Percentiles rank a stretch among this genome's conserved stretches.
phyloP scores from a whole-genome alignment of 2,888 invertebrate species.

The Gisinianus flammeolus region DNA sequence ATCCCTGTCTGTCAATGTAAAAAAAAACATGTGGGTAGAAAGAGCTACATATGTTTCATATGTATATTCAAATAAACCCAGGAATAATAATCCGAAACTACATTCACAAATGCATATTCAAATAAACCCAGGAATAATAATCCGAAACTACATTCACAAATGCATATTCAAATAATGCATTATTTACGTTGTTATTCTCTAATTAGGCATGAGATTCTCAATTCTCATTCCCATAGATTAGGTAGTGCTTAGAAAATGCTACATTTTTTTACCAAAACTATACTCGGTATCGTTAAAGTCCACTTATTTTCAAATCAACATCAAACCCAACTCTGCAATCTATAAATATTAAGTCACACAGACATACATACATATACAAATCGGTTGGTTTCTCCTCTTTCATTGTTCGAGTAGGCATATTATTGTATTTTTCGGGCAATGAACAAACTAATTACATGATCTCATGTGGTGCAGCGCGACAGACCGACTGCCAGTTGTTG shows the following conservation, averaged over 20 bases:
- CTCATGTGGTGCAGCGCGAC: neutral
- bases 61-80: no score
- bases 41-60: no score
- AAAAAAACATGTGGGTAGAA: no score
- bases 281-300: constrained; percentile 22
- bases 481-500: neutral
- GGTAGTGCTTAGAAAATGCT: neutral
- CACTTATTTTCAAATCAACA: constrained; percentile 25
- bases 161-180: neutral
- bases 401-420: neutral
- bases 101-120: no score
- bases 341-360: neutral
- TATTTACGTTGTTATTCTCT: no score
- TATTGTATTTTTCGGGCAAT: neutral
- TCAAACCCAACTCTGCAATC: neutral
- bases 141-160: neutral
- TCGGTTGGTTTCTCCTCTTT: neutral
- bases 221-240: neutral
- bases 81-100: neutral
- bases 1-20: no score
- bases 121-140: neutral
- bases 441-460: neutral
- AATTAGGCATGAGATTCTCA: neutral
- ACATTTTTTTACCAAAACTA: neutral
- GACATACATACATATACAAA: neutral